Percentiles rank a stretch among this genome's conserved stretches.
phyloP scores from a whole-genome alignment of 1,140 invertebrate species.

The Ips typographus region DNA sequence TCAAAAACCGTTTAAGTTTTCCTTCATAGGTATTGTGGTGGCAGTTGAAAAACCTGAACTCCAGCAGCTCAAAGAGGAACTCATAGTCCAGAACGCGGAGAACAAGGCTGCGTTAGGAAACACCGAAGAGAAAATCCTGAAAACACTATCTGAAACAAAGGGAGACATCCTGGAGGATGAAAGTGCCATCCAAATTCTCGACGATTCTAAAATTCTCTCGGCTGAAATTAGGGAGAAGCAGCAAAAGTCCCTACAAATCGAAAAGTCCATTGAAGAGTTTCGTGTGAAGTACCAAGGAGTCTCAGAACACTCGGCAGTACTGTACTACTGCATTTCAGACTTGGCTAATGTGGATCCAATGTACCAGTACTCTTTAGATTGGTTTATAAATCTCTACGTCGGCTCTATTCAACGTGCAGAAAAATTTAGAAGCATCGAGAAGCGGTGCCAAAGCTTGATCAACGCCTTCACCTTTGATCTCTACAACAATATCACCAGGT shows the following conservation, averaged over 20 bases:
- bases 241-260: constrained; percentile 68
- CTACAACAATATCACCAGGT: constrained; percentile 83
- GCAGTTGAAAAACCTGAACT: constrained; percentile 86
- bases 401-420: constrained; percentile 82
- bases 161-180: constrained; percentile 92
- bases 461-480: constrained; percentile 83
- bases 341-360: constrained; percentile 88
- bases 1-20: constrained; percentile 55
- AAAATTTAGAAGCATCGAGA: constrained; percentile 72
- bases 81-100: constrained; percentile 78
- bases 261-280: constrained; percentile 73
- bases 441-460: constrained; percentile 71
- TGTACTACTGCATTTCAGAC: constrained; percentile 89
- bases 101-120: constrained; percentile 80
- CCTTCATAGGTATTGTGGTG: constrained; percentile 67
- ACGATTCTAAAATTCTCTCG: constrained; percentile 81
- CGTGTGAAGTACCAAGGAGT: constrained; percentile 78
- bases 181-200: constrained; percentile 79
- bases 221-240: constrained; percentile 79
- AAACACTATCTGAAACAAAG: constrained; percentile 77
- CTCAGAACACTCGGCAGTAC: constrained; percentile 78
- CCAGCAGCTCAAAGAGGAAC: constrained; percentile 78
- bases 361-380: constrained; percentile 87
- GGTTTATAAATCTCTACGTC: constrained; percentile 88
- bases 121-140: constrained; percentile 86